Evolutionary conservation across 2,888 invertebrate genomes (phyloP).

Genomic region (Agonopterix alstromeriana): DNA sequence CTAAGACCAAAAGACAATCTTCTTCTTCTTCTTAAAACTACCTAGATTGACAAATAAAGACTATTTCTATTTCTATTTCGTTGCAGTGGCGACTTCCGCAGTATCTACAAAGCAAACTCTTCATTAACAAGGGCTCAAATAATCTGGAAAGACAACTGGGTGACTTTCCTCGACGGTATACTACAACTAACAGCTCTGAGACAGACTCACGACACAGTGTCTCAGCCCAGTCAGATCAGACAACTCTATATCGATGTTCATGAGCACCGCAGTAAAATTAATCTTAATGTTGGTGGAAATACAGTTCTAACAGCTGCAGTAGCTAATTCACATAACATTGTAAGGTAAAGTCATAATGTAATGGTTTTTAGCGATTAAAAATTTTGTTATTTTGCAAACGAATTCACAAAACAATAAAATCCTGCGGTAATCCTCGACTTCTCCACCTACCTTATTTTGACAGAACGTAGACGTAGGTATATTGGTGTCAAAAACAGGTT

Average conservation of each 20-base stretch:
- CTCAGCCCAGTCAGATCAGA: conserved; percentile 73
- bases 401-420: too few species aligned
- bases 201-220: conserved; percentile 48
- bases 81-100: conserved; percentile 36
- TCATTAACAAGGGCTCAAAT: conserved; percentile 42
- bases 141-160: conserved; percentile 86
- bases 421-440: too few species aligned
- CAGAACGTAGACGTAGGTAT: too few species aligned
- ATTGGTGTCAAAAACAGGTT: too few species aligned
- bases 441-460: too few species aligned
- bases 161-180: conserved; percentile 87
- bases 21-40: too few species aligned
- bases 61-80: too few species aligned
- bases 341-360: too few species aligned
- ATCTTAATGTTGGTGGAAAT: conserved; percentile 7
- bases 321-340: neutral
- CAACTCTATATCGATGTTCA: conserved; percentile 28
- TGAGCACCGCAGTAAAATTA: conserved; percentile 14
- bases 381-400: too few species aligned
- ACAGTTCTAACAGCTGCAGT: conserved; percentile 18
- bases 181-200: conserved; percentile 84
- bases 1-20: neutral
- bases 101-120: conserved; percentile 26
- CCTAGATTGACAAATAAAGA: too few species aligned
- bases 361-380: too few species aligned